Conservation (phyloP, 2,888 invertebrate species). For the Drymonia ruficornis region DNA sequence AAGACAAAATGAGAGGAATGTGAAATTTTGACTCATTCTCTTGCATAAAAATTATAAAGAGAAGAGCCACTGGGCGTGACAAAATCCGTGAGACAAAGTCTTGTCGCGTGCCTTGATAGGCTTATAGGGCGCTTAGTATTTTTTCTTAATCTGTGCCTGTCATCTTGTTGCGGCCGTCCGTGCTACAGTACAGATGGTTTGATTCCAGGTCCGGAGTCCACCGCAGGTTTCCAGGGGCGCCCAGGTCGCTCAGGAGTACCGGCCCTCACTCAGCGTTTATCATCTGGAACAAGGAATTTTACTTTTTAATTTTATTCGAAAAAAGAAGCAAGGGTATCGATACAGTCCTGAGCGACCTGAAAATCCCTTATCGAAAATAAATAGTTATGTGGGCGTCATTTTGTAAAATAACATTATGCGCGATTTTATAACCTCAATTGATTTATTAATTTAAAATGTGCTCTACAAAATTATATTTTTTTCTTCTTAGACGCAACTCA, state of each 20-base stretch:
- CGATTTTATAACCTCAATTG: not conserved
- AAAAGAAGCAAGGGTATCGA: constrained; percentile 49
- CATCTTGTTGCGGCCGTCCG: not conserved
- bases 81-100: no score
- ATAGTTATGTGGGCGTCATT: not conserved
- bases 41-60: no score
- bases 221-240: constrained; percentile 36
- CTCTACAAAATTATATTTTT: no score
- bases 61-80: no score
- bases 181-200: not conserved
- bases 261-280: constrained; percentile 80
- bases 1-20: no score
- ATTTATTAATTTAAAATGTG: no score
- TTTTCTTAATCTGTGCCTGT: not conserved
- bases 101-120: no score
- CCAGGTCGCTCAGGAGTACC: constrained; percentile 79
- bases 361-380: constrained; percentile 42
- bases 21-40: no score
- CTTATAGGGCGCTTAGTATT: no score
- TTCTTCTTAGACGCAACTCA: no score
- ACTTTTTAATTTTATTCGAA: constrained; percentile 65
- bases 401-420: not conserved
- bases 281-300: constrained; percentile 83
- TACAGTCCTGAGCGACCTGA: constrained; percentile 80
- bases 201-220: not conserved